These are phyloP conservation scores for Diuraphis noxia DNA, from an alignment of 1,140 invertebrate genomes.

Conservation along the genomic window DNA sequence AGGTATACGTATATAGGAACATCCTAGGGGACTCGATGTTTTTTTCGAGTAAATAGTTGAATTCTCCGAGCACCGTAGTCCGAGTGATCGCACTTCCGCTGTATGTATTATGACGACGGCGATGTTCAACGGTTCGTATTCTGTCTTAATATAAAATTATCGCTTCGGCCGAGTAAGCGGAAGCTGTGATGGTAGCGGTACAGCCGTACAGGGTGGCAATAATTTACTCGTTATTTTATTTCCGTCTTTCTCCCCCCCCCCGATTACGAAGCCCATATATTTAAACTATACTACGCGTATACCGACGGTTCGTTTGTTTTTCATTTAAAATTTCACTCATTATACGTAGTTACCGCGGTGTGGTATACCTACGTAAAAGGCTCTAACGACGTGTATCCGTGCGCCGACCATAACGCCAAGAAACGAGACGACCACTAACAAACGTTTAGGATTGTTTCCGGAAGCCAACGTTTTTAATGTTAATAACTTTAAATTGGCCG, in stretches of 20 bases:
- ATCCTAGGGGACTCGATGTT: neutral
- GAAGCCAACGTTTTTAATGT: neutral
- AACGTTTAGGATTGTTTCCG: neutral
- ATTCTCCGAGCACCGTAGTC: neutral
- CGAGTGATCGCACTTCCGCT: neutral
- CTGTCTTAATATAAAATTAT: neutral
- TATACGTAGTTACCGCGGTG: too few species aligned
- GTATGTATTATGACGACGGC: neutral
- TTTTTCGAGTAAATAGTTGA: neutral
- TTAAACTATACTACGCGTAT: neutral
- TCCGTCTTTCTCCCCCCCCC: neutral
- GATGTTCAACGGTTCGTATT: neutral
- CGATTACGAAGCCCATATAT: neutral
- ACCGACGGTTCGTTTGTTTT: slow-evolving; percentile 33
- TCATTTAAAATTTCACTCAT: neutral
- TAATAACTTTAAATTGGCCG: neutral
- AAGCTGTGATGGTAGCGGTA: neutral
- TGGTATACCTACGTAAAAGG: neutral
- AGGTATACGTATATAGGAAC: neutral
- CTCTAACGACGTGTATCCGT: slow-evolving; percentile 29
- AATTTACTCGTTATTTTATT: neutral
- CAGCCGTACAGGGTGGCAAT: neutral
- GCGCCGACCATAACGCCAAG: neutral
- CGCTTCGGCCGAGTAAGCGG: neutral
- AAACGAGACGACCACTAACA: neutral